Conservation (phyloP, 2,113 vertebrate genomes). For the Coptodon rendalli region DNA sequence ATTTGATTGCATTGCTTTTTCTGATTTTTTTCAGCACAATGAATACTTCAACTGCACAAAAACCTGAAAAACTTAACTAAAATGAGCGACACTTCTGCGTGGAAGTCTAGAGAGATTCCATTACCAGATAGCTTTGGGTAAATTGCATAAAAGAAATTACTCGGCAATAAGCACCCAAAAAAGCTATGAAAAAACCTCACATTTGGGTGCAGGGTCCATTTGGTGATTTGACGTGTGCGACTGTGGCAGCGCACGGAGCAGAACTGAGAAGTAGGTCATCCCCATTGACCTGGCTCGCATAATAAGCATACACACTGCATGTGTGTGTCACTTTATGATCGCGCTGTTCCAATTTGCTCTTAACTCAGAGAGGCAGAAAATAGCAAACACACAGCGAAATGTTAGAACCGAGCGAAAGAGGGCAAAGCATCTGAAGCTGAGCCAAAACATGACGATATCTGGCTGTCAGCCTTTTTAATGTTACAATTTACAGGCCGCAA, state of each 20-base stretch:
- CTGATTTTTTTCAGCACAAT: background rate
- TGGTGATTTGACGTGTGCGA: constrained; percentile 75
- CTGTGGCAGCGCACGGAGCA: constrained; percentile 50
- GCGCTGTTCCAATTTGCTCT: constrained; percentile 22
- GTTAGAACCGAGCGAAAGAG: background rate
- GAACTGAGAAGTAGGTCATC: constrained; percentile 70
- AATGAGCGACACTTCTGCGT: rapidly evolving
- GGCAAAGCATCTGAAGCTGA: background rate
- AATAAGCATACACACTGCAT: constrained; percentile 45
- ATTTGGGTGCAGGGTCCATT: constrained; percentile 48
- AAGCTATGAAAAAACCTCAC: constrained; percentile 21
- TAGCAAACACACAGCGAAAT: background rate
- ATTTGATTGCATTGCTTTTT: background rate
- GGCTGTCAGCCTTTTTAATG: background rate
- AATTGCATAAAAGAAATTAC: background rate
- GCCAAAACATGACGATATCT: background rate
- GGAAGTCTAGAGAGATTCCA: background rate
- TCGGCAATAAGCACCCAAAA: background rate
- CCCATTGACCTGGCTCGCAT: constrained; percentile 62
- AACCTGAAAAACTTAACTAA: background rate
- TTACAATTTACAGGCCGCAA: background rate
- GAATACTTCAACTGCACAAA: background rate
- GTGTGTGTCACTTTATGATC: constrained; percentile 15
- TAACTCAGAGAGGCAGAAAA: constrained; percentile 9
- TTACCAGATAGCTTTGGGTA: background rate